Evolutionary conservation across 2,113 vertebrate species (phyloP).

Genomic region (Prunella himalayana): DNA sequence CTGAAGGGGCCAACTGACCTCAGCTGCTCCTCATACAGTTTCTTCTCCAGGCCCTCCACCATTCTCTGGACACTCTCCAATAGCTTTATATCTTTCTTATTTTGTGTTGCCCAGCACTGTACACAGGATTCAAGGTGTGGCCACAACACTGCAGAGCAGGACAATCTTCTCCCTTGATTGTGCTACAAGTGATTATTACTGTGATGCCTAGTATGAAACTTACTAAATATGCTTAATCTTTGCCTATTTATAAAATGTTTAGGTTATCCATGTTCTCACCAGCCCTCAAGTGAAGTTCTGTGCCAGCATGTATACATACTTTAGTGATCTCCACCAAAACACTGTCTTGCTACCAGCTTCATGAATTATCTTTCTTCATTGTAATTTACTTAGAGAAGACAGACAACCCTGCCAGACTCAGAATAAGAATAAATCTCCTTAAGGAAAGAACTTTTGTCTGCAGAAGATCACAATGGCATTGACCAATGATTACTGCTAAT

Average conservation of each 20-base stretch:
- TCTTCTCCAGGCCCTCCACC: background rate
- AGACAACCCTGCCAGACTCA: background rate
- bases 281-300: background rate
- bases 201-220: background rate
- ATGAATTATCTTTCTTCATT: background rate
- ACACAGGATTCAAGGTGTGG: background rate
- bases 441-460: background rate
- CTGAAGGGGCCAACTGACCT: background rate
- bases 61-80: background rate
- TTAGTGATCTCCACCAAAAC: background rate
- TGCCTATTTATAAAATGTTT: background rate
- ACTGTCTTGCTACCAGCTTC: background rate
- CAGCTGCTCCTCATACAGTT: background rate
- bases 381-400: background rate
- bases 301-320: background rate
- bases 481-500: background rate
- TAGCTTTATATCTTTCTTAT: background rate
- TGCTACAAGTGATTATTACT: background rate
- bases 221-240: background rate
- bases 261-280: background rate
- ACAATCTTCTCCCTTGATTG: background rate
- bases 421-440: background rate
- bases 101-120: background rate
- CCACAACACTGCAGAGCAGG: fast-evolving
- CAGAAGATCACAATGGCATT: background rate